These are phyloP conservation scores for Ascaphus truei DNA, from an alignment of 2,113 vertebrate species.

Conservation along the genomic window DNA sequence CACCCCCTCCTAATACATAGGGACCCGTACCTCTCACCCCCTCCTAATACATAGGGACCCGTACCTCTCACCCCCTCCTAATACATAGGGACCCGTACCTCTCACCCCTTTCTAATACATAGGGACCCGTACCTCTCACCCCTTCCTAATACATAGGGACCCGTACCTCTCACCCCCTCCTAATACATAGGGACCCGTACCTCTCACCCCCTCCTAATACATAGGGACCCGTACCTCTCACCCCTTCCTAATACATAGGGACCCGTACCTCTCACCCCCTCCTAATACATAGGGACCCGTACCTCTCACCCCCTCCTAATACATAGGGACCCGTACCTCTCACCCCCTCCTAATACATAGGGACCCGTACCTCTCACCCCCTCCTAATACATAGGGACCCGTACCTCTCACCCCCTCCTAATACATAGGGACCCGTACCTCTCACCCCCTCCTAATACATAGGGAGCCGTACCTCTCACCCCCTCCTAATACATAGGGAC, in stretches of 20 bases:
- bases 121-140: accelerated
- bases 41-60: not conserved
- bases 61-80: not conserved
- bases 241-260: not conserved
- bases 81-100: not conserved
- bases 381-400: not conserved
- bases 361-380: not conserved
- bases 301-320: accelerated
- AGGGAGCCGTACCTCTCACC: accelerated
- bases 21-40: not conserved
- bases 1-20: no score
- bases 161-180: no score
- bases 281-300: accelerated
- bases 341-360: no score
- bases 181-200: no score
- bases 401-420: not conserved
- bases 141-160: accelerated
- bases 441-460: no score
- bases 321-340: not conserved
- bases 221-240: not conserved
- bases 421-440: not conserved
- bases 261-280: not conserved
- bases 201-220: not conserved
- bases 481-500: accelerated
- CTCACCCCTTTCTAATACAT: no score